Evolutionary conservation across 2,797 vertebrate species (phyloP).

Genomic region (Rhinichthys osculus): DNA sequence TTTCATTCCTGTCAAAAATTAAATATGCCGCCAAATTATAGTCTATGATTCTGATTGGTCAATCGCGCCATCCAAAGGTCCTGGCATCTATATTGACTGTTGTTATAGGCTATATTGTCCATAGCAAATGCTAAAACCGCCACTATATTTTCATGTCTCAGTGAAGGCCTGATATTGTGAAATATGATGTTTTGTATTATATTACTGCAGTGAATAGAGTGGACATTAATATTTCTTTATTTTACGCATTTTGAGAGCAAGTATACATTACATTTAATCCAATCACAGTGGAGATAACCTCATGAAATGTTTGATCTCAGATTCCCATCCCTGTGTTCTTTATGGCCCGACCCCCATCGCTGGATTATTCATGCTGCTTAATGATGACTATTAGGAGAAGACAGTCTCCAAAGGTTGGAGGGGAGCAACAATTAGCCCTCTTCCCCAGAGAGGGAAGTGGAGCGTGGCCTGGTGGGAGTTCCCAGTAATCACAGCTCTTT

Average conservation of each 20-base stretch:
- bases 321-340: slow-evolving; percentile 36
- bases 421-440: slow-evolving; percentile 61
- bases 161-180: no score
- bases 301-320: slow-evolving; percentile 40
- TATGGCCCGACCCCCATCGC: slow-evolving; percentile 42
- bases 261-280: slow-evolving; percentile 6
- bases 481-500: slow-evolving; percentile 53
- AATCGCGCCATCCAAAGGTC: no score
- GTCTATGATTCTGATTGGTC: no score
- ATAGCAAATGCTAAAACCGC: no score
- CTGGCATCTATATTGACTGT: no score
- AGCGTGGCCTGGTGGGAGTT: slow-evolving; percentile 60
- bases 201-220: neutral
- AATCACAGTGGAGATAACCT: slow-evolving; percentile 39
- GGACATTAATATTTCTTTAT: neutral
- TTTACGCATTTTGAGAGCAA: neutral
- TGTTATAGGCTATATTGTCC: no score
- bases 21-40: no score
- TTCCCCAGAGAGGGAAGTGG: slow-evolving; percentile 45
- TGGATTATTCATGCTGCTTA: slow-evolving; percentile 40
- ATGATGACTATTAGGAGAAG: slow-evolving; percentile 56
- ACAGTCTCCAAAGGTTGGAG: slow-evolving; percentile 57
- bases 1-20: no score
- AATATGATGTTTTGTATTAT: no score
- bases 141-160: no score